phyloP scores from a whole-genome alignment of 37 sponge, comb jelly and placozoan genomes.

The Halisarca cf. caerulea region DNA sequence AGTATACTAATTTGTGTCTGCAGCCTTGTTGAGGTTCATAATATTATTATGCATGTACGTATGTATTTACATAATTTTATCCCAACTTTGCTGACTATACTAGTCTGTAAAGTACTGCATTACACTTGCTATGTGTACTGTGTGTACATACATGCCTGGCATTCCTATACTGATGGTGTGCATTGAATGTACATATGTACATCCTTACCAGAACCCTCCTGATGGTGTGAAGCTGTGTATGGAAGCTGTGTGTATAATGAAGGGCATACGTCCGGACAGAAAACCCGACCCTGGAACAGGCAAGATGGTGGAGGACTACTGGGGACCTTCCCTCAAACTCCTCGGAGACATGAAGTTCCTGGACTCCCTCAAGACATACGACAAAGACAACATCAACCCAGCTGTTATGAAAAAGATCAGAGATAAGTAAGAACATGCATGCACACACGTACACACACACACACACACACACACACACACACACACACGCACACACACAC shows the following conservation, averaged over 20 bases:
- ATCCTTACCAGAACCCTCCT: constrained; percentile 80
- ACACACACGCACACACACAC: too few relatives aligned
- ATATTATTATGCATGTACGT: too few relatives aligned
- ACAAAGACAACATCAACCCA: constrained; percentile 95
- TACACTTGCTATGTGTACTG: too few relatives aligned
- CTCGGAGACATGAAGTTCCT: constrained; percentile 96
- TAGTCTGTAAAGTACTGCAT: too few relatives aligned
- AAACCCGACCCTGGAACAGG: constrained; percentile 97
- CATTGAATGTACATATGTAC: too few relatives aligned
- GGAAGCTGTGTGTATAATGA: constrained; percentile 99
- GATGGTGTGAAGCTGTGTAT: constrained; percentile 89
- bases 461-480: not conserved
- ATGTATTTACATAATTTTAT: too few relatives aligned
- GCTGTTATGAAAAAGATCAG: constrained; percentile 95
- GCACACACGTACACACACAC: not conserved
- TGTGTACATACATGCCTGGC: too few relatives aligned
- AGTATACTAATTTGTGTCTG: too few relatives aligned
- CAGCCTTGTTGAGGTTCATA: not conserved
- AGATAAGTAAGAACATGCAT: constrained; percentile 73
- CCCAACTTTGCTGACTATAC: too few relatives aligned
- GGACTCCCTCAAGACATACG: constrained; percentile 90
- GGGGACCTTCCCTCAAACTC: constrained; percentile 96
- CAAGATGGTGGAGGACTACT: constrained; percentile 96
- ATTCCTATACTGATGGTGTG: not conserved
- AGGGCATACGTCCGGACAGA: constrained; percentile 87